phyloP scores from a whole-genome alignment of 2,888 invertebrate genomes.

The Macrosoma leucophasiata region DNA sequence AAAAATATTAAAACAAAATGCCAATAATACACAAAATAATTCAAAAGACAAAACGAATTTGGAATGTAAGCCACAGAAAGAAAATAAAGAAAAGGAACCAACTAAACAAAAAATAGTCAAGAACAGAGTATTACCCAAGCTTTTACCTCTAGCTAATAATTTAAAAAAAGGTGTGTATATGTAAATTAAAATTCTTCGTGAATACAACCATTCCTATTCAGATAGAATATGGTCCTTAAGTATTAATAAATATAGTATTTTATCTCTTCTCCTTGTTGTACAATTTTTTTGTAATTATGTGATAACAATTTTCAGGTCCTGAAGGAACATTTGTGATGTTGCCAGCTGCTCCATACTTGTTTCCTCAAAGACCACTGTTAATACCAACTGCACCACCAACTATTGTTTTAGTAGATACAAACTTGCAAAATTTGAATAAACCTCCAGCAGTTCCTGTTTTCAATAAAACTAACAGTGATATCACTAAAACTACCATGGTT shows the following conservation, averaged over 20 bases:
- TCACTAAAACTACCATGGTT: slow-evolving; percentile 69
- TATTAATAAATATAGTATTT: too few relatives aligned
- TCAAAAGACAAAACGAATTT: slow-evolving; percentile 31
- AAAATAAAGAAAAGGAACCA: slow-evolving; percentile 25
- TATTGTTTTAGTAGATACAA: slow-evolving; percentile 57
- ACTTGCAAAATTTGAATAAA: slow-evolving; percentile 51
- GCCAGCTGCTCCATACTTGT: slow-evolving; percentile 61
- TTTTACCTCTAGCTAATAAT: slow-evolving; percentile 44
- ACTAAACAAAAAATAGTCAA: slow-evolving; percentile 24
- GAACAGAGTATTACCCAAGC: slow-evolving; percentile 39
- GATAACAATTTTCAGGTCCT: slow-evolving; percentile 40
- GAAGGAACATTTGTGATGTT: slow-evolving; percentile 62
- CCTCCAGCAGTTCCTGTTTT: slow-evolving; percentile 41
- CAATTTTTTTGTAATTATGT: slow-evolving; percentile 2
- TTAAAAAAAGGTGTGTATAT: slow-evolving; percentile 51
- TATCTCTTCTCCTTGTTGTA: too few relatives aligned
- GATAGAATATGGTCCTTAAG: too few relatives aligned
- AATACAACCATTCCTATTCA: too few relatives aligned
- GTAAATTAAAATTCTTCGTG: too few relatives aligned
- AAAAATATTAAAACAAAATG: slow-evolving; percentile 40
- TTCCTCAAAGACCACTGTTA: slow-evolving; percentile 60
- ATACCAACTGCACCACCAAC: slow-evolving; percentile 59
- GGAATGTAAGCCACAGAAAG: slow-evolving; percentile 19
- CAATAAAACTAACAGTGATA: slow-evolving; percentile 53
- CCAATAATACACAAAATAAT: slow-evolving; percentile 7